phyloP scores from a whole-genome alignment of 2,797 vertebrate species.

The Fringilla coelebs region DNA sequence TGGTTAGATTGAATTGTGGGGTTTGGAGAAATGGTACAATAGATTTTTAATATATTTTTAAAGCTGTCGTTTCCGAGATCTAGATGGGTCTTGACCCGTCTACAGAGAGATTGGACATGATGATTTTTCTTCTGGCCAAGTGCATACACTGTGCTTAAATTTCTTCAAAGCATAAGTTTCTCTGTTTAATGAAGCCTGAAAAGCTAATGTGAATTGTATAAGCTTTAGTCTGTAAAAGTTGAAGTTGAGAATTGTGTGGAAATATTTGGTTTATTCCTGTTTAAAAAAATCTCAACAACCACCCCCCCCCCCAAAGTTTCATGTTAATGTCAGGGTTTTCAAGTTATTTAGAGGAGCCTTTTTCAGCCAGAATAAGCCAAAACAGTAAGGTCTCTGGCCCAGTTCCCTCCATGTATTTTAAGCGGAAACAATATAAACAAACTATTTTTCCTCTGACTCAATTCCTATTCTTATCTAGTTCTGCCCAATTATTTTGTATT shows the following conservation, averaged over 20 bases:
- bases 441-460: not conserved
- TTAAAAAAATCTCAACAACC: not conserved
- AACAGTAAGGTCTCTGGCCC: not conserved
- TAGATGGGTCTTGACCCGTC: not conserved
- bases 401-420: not conserved
- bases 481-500: not conserved
- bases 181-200: not conserved
- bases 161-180: not conserved
- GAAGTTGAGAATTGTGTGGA: not conserved
- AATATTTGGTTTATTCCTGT: not conserved
- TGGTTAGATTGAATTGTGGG: not conserved
- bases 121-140: not conserved
- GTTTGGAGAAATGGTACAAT: not conserved
- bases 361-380: not conserved
- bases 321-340: not conserved
- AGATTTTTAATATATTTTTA: not conserved
- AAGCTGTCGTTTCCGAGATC: not conserved
- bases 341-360: not conserved
- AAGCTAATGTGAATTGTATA: not conserved
- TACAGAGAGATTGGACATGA: not conserved
- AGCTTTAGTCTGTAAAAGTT: not conserved
- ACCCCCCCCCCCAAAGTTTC: not conserved
- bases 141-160: not conserved
- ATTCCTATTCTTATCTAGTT: not conserved
- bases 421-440: not conserved